Evolutionary conservation across 2,888 invertebrate genomes (phyloP).

Genomic region (Bugulina stolonifera): DNA sequence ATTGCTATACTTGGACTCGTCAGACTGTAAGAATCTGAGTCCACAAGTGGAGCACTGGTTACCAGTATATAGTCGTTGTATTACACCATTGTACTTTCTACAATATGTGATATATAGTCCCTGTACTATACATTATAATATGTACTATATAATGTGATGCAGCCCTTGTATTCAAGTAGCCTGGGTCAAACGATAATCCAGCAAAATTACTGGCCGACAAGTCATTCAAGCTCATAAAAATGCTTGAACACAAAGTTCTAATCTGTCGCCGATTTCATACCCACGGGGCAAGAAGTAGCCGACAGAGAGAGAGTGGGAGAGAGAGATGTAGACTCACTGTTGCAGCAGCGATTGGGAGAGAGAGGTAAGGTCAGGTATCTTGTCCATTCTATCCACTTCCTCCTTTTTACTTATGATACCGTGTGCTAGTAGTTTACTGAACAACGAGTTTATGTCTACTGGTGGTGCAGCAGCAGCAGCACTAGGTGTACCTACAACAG

Average conservation of each 20-base stretch:
- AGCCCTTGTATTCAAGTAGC: too few relatives aligned
- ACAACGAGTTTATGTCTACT: conserved; percentile 71
- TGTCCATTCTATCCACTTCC: conserved; percentile 27
- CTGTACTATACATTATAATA: too few relatives aligned
- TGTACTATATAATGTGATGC: too few relatives aligned
- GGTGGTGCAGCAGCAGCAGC: conserved; percentile 27
- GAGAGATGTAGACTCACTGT: neutral
- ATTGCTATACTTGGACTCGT: conserved; percentile 71
- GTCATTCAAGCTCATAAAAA: too few relatives aligned
- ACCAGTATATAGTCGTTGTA: conserved; percentile 71
- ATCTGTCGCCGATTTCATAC: too few relatives aligned
- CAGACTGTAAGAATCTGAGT: conserved; percentile 79
- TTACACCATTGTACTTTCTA: conserved; percentile 67
- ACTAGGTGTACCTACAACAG: too few relatives aligned
- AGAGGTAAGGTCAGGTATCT: conserved; percentile 1
- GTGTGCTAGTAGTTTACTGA: conserved; percentile 76
- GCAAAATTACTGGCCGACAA: too few relatives aligned
- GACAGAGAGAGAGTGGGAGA: neutral
- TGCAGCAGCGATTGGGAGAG: neutral
- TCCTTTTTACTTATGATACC: conserved; percentile 62
- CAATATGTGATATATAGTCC: conserved; percentile 32
- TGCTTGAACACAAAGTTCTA: too few relatives aligned
- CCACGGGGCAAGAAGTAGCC: too few relatives aligned
- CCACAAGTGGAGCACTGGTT: conserved; percentile 97
- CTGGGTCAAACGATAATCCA: too few relatives aligned